Evolutionary conservation across 2,888 invertebrate genomes (phyloP), one percentile per base, ranked within the genome.

Genomic region (Ectemnius cavifrons): DNA sequence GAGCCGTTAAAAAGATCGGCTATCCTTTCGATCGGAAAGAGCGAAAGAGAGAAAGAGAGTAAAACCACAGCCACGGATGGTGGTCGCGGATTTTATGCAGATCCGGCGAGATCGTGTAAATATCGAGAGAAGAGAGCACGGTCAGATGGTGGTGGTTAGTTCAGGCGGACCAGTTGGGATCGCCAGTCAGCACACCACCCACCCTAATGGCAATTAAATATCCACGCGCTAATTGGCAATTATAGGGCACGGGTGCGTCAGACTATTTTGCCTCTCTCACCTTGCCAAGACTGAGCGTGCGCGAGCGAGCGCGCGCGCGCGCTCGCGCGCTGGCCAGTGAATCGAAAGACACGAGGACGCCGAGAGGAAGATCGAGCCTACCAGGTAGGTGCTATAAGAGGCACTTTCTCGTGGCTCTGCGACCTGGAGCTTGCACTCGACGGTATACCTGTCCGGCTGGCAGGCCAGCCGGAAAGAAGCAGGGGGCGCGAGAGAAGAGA

Each of bases 151-250:
- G 37, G 8, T 37, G 37, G 37, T 37, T 37, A 37, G 37, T 37
- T 6, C 8, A 37, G 2, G 37, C 37, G 37, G 37, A 37, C 37
- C 37, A 37, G 37, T 37, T 73, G 66, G 70, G 56, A 75, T 78
- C 80, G 76, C 73, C 61, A 76, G 81, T 85, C 77, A 37, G 11
- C 37, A 37, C 77, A 78, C 85, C 87, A 85, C 86, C 86, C 86
- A 81, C 67, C 77, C 85, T 81, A 89, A 89, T 87, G 87, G 87
- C 90, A 90, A 91, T 91, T 90, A 90, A 90, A 91, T 90, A 90
- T 89, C 89, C 84, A 70, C 84, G 76, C 82, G 88, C 91, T 91
- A 91, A 90, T 91, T 91, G 91, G 87, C 91, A 91, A 91, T 91
- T 91, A 91, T 89, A 80, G 79, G 76, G 70, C 86, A 84, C 85